phyloP scores from a whole-genome alignment of 1,140 invertebrate genomes.

The Lepeophtheirus salmonis region DNA sequence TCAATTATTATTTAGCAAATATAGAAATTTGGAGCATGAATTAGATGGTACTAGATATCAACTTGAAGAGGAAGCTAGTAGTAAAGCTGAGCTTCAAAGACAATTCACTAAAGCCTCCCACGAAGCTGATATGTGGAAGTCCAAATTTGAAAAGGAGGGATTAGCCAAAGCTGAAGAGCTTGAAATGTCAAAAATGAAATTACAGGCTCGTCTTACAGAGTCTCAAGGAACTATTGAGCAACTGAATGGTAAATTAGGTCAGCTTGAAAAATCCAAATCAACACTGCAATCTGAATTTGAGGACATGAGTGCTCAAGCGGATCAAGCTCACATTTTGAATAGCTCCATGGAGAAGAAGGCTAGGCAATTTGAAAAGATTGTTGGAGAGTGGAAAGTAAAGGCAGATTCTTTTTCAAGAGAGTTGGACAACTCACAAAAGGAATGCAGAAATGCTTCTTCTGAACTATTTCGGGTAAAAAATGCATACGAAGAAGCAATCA shows the following conservation, averaged over 20 bases:
- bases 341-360: constrained; percentile 87
- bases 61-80: constrained; percentile 34
- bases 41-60: constrained; percentile 32
- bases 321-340: constrained; percentile 29
- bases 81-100: constrained; percentile 35
- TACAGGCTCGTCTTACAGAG: constrained; percentile 85
- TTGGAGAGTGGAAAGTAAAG: constrained; percentile 40
- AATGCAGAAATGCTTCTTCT: constrained; percentile 30
- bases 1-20: constrained; percentile 25
- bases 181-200: constrained; percentile 80
- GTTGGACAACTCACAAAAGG: constrained; percentile 28
- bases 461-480: constrained; percentile 35
- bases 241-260: constrained; percentile 60
- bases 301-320: constrained; percentile 39
- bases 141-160: constrained; percentile 38
- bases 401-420: constrained; percentile 35
- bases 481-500: constrained; percentile 35
- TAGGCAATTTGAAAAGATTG: constrained; percentile 70
- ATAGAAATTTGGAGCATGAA: constrained; percentile 32
- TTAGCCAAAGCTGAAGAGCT: constrained; percentile 70
- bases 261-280: constrained; percentile 33
- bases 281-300: constrained; percentile 35
- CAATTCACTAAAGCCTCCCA: constrained; percentile 44
- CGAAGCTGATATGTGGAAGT: constrained; percentile 39
- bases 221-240: constrained; percentile 53